These are phyloP conservation scores for Ellobius talpinus DNA, from an alignment of 2,113 vertebrate species.

Conservation along the genomic window DNA sequence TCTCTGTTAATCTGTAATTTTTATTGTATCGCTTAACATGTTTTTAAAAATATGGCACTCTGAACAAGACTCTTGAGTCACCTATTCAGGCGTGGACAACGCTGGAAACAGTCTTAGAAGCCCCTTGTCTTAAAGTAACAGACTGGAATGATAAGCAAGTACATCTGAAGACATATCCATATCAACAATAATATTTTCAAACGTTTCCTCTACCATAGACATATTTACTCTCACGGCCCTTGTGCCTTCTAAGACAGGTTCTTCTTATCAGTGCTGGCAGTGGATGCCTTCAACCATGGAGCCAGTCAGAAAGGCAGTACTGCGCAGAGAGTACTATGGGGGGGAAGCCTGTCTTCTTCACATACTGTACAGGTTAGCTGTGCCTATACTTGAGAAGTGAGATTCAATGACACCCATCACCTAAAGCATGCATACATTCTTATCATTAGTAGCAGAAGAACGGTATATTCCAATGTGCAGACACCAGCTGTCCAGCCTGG, in stretches of 20 bases:
- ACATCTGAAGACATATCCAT: conserved; percentile 33
- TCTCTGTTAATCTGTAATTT: neutral
- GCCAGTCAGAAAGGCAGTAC: neutral
- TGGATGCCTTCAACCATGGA: neutral
- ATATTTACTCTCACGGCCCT: conserved; percentile 5
- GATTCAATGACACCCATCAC: neutral
- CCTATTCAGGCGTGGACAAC: conserved; percentile 25
- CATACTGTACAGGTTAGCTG: neutral
- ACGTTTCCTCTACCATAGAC: conserved; percentile 9
- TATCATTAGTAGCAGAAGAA: neutral
- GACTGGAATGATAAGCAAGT: conserved; percentile 63
- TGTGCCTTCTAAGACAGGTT: neutral
- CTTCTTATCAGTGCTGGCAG: neutral
- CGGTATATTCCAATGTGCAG: neutral
- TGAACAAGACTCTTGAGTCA: conserved; percentile 53
- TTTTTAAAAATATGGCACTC: conserved; percentile 31
- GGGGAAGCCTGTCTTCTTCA: neutral
- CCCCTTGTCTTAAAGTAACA: conserved; percentile 37
- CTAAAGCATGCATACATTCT: neutral
- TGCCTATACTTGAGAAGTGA: neutral
- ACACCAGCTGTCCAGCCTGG: neutral
- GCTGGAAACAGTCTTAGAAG: conserved; percentile 33
- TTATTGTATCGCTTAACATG: conserved; percentile 55
- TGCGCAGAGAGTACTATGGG: neutral
- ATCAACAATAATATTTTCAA: conserved; percentile 17